Evolutionary conservation across 2,797 vertebrate genomes (phyloP).

Genomic region (Mus minutoides): DNA sequence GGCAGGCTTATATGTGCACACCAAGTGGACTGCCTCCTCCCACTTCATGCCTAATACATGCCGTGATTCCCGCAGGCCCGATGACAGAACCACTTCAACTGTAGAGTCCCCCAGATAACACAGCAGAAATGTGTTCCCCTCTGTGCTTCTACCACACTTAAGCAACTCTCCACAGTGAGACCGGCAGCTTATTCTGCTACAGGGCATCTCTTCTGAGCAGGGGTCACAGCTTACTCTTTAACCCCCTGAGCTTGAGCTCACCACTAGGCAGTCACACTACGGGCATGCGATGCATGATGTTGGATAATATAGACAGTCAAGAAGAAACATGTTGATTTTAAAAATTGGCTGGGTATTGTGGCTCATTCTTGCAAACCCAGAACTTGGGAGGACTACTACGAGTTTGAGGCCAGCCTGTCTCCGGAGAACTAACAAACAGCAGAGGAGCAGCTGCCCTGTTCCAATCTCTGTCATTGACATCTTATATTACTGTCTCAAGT

Average conservation of each 20-base stretch:
- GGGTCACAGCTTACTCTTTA: not conserved
- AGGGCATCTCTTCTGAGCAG: not conserved
- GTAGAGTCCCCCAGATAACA: not conserved
- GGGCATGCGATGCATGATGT: not conserved
- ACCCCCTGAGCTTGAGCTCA: not conserved
- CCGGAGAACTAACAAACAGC: not conserved
- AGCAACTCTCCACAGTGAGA: not conserved
- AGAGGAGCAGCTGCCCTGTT: not conserved
- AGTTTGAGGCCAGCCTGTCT: not conserved
- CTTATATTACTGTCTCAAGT: not conserved
- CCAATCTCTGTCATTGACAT: not conserved
- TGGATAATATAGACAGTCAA: not conserved
- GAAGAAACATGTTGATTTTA: not conserved
- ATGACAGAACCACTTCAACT: not conserved
- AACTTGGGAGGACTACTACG: not conserved
- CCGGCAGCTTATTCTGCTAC: not conserved
- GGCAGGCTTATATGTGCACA: not conserved
- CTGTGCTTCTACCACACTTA: not conserved
- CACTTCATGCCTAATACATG: not conserved
- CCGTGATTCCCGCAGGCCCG: not conserved
- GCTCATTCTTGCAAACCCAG: not conserved
- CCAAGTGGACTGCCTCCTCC: not conserved
- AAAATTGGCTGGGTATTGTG: not conserved
- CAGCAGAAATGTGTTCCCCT: not conserved
- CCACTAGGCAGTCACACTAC: not conserved